These are phyloP conservation scores for Tachystola acroxantha DNA, from an alignment of 2,888 invertebrate species.

Conservation along the genomic window DNA sequence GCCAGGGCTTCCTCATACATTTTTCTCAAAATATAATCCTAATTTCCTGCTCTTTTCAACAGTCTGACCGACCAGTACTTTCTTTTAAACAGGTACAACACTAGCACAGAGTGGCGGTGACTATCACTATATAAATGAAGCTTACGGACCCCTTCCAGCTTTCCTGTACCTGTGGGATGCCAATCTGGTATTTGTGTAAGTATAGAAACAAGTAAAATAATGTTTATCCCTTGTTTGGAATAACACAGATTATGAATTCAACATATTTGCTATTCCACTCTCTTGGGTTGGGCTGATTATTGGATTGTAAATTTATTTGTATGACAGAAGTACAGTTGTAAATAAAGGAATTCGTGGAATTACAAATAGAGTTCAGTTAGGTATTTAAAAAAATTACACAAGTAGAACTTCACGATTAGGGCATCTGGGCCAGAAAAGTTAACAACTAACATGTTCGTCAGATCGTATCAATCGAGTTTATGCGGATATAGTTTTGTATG, in stretches of 20 bases:
- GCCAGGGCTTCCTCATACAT: not conserved
- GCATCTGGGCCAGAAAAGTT: too few relatives aligned
- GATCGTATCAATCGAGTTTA: too few relatives aligned
- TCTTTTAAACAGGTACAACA: constrained; percentile 71
- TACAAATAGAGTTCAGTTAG: too few relatives aligned
- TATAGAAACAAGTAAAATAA: constrained; percentile 29
- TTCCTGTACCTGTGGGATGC: constrained; percentile 98
- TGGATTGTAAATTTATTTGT: too few relatives aligned
- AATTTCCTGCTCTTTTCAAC: not conserved
- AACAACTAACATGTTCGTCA: too few relatives aligned
- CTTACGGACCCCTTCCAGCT: constrained; percentile 93
- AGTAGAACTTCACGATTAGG: too few relatives aligned
- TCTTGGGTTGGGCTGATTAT: too few relatives aligned
- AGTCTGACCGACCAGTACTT: not conserved
- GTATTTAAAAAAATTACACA: too few relatives aligned
- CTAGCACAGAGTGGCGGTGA: constrained; percentile 97
- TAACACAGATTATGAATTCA: not conserved
- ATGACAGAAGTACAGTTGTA: too few relatives aligned
- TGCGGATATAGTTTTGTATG: too few relatives aligned
- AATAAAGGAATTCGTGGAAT: too few relatives aligned
- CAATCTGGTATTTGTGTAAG: constrained; percentile 97
- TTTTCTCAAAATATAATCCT: not conserved
- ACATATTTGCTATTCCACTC: not conserved
- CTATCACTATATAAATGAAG: constrained; percentile 96
- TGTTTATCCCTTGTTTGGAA: not conserved